phyloP scores from a whole-genome alignment of 2,888 invertebrate species.

The Dyspetes luteomarginatus region DNA sequence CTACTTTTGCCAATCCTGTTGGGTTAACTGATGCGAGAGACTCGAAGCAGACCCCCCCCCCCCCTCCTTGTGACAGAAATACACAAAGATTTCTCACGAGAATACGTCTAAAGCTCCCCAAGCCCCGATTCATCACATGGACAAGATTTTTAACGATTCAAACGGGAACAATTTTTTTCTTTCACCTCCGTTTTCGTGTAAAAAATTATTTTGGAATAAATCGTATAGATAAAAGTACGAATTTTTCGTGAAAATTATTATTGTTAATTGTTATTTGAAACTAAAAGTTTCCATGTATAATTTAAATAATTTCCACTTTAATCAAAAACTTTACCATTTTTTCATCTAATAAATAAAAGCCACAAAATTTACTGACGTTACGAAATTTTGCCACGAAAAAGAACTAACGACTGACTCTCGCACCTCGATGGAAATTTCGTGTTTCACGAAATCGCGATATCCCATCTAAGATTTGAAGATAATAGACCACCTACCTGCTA shows the following conservation, averaged over 20 bases:
- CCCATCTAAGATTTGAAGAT: background rate
- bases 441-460: background rate
- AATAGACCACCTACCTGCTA: background rate
- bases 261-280: too few species aligned
- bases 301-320: too few species aligned
- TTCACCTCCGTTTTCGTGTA: too few species aligned
- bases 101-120: background rate
- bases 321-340: too few species aligned
- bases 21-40: background rate
- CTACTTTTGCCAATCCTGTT: conserved; percentile 9
- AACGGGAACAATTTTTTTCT: too few species aligned
- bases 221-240: too few species aligned
- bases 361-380: too few species aligned
- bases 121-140: too few species aligned
- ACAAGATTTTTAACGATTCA: too few species aligned
- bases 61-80: background rate
- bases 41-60: background rate
- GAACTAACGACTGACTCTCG: background rate
- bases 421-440: background rate
- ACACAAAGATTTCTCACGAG: background rate
- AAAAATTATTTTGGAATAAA: too few species aligned
- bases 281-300: too few species aligned
- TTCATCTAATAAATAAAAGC: background rate
- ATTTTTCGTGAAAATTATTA: too few species aligned
- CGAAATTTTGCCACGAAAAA: background rate